Base-by-base conservation (phyloP, 2,888 invertebrate species). In the Empis livida region DNA sequence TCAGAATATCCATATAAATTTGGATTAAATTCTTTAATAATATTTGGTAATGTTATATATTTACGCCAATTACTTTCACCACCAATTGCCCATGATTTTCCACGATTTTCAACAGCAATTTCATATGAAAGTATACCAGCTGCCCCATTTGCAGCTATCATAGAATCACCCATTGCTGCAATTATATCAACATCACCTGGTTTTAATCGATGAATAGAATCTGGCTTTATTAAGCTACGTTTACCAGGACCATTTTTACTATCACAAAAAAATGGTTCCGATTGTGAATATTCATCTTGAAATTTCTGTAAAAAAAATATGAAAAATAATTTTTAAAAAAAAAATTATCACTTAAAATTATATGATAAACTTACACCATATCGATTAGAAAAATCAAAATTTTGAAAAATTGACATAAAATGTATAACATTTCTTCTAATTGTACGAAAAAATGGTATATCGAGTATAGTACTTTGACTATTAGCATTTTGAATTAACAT, bases 11-110 rank as follows among this genome's bases (percentile, higher is more conserved):
- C 82, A 46, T 77, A 65, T 3, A 82, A 58, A 17, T 76, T 69
- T 0, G 79, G 78, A 62, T 82, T 82, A 57, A 76, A 82, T 51
- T 72, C 75, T 56, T 76, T 76, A 16, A 79, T 55, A 37, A 79
- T 76, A 58, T 79, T 78, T 10, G 78, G 77, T 30, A 78, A 46
- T 0, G 77, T 78, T 1, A 75, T 51, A 47, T 60, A 71, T 39
- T 67, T 61, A 10, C 71, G 64, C 77, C 77, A 78, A 8, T 65
- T 70, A 2, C 61, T 70, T 55, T 73, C 59, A 0, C 77, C 77
- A 53, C 74, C 75, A 35, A 67, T 70, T 1, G 70, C 61, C 61
- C 72, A 74, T 0, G 71, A 62, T 13, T 73, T 41, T 3, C 73
- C 74, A 0, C 74, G 64, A 57, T 71, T 72, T 55, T 75, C 73